Percentiles rank a stretch among this genome's conserved stretches.
Conservation (phyloP, 1,140 invertebrate genomes). For the Drosophila oshimai region DNA sequence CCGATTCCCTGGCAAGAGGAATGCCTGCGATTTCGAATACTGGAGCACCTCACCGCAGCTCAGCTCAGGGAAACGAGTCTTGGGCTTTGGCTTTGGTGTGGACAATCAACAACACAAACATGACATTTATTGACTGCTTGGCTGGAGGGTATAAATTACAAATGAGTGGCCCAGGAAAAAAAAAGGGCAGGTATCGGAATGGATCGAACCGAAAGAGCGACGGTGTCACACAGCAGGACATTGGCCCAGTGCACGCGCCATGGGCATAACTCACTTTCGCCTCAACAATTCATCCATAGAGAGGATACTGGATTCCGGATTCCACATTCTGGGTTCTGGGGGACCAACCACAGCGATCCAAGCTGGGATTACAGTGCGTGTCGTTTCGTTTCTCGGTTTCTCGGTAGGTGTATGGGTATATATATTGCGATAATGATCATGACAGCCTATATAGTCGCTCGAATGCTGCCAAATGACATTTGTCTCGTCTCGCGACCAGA, state of each 20-base stretch:
- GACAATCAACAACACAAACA: slow-evolving; percentile 79
- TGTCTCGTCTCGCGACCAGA: slow-evolving; percentile 52
- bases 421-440: slow-evolving; percentile 82
- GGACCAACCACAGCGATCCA: slow-evolving; percentile 42
- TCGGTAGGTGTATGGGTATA: slow-evolving; percentile 56
- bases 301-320: neutral
- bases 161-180: slow-evolving; percentile 32
- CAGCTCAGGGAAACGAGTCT: neutral
- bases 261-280: slow-evolving; percentile 58
- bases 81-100: slow-evolving; percentile 46
- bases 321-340: neutral
- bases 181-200: neutral
- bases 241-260: slow-evolving; percentile 57
- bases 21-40: slow-evolving; percentile 77
- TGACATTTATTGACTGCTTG: slow-evolving; percentile 81
- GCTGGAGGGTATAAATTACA: slow-evolving; percentile 75
- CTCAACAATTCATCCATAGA: slow-evolving; percentile 43
- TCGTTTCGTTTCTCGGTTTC: slow-evolving; percentile 24
- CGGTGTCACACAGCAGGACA: slow-evolving; percentile 54
- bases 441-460: slow-evolving; percentile 82
- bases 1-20: slow-evolving; percentile 57
- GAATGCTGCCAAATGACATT: slow-evolving; percentile 81
- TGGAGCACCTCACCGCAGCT: slow-evolving; percentile 61
- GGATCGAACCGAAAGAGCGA: slow-evolving; percentile 5
- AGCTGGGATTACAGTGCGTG: slow-evolving; percentile 50